These are phyloP conservation scores for Paedocypris micromegethes DNA, from an alignment of 2,797 vertebrate genomes.

Conservation along the genomic window DNA sequence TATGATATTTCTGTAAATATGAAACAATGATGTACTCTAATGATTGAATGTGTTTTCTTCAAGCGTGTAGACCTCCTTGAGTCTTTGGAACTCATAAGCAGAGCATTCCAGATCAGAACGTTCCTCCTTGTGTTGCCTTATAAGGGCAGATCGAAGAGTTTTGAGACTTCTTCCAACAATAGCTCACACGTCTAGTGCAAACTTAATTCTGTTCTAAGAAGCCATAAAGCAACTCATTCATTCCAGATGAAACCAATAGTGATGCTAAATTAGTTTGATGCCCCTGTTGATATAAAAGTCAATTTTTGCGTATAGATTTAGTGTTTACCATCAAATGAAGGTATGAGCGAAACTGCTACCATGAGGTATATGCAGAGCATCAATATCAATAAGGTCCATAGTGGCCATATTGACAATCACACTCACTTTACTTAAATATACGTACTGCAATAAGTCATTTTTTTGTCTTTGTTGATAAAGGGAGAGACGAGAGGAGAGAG, in stretches of 20 bases:
- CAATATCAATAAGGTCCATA: neutral
- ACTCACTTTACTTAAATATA: neutral
- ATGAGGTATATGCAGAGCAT: neutral
- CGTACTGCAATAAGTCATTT: slow-evolving; percentile 1
- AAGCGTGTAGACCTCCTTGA: slow-evolving; percentile 5
- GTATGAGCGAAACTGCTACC: neutral
- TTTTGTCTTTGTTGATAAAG: slow-evolving; percentile 33
- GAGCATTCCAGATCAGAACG: slow-evolving; percentile 43
- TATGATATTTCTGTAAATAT: slow-evolving; percentile 18
- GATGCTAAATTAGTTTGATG: slow-evolving; percentile 18
- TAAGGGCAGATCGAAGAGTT: slow-evolving; percentile 50
- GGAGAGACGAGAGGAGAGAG: slow-evolving; percentile 22
- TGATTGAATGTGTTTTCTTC: slow-evolving; percentile 20
- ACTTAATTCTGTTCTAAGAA: slow-evolving; percentile 37
- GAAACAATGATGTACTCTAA: slow-evolving; percentile 4
- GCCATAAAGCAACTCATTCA: slow-evolving; percentile 41
- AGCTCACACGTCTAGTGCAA: slow-evolving; percentile 36
- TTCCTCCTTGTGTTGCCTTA: slow-evolving; percentile 48
- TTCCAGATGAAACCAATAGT: slow-evolving; percentile 2
- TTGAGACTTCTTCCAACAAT: slow-evolving; percentile 47
- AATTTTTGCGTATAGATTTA: slow-evolving; percentile 9
- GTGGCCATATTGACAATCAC: neutral
- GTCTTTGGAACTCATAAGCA: slow-evolving; percentile 24
- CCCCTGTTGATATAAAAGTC: neutral
- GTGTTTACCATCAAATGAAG: neutral